phyloP scores from a whole-genome alignment of 2,888 invertebrate genomes.

The Euzetes globulus region DNA sequence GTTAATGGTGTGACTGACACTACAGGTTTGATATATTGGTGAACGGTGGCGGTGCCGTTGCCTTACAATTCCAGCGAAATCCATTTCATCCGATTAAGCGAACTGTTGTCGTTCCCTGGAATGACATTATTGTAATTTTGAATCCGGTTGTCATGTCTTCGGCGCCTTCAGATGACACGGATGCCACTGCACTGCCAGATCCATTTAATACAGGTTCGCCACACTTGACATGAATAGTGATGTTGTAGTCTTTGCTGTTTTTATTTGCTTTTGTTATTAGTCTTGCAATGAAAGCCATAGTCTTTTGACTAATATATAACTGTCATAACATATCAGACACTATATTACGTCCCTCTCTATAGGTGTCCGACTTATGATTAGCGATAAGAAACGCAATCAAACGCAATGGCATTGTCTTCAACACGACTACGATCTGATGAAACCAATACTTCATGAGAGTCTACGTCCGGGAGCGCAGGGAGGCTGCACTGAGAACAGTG shows the following conservation, averaged over 20 bases:
- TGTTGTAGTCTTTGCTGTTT: background rate
- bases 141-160: constrained; percentile 64
- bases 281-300: background rate
- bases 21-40: constrained; percentile 86
- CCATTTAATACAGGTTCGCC: constrained; percentile 29
- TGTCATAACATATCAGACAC: constrained; percentile 25
- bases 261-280: background rate
- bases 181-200: background rate
- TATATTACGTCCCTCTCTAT: background rate
- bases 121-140: constrained; percentile 88
- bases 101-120: constrained; percentile 91
- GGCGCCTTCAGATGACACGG: constrained; percentile 20
- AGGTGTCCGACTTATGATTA: constrained; percentile 12
- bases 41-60: constrained; percentile 97
- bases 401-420: constrained; percentile 56
- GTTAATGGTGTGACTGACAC: background rate
- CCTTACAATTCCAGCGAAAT: constrained; percentile 82
- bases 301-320: background rate
- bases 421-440: constrained; percentile 86
- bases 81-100: constrained; percentile 80
- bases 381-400: constrained; percentile 22
- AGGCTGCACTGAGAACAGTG: constrained; percentile 84
- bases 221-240: constrained; percentile 19
- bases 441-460: constrained; percentile 82
- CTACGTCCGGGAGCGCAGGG: constrained; percentile 94